Conservation (phyloP, 1,140 invertebrate genomes). For the Drosophila burlai region DNA sequence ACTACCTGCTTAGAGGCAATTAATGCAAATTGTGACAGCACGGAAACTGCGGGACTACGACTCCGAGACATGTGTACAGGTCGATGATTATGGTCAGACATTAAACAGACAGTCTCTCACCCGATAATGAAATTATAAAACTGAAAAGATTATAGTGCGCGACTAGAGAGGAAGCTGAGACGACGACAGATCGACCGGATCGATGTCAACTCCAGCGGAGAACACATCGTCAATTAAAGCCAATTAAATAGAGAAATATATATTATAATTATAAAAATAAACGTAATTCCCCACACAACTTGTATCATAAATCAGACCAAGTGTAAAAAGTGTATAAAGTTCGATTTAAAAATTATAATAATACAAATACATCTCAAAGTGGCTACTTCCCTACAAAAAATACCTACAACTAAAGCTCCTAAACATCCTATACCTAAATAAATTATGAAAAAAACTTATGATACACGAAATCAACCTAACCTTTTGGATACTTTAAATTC, state of each 20-base stretch:
- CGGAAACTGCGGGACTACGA: slow-evolving; percentile 64
- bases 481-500: not conserved
- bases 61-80: slow-evolving; percentile 53
- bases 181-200: slow-evolving; percentile 50
- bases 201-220: slow-evolving; percentile 69
- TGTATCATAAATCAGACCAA: slow-evolving; percentile 62
- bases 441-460: slow-evolving; percentile 4
- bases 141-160: slow-evolving; percentile 63
- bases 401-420: slow-evolving; percentile 42
- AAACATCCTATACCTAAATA: slow-evolving; percentile 6
- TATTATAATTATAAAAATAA: slow-evolving; percentile 37
- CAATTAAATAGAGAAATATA: slow-evolving; percentile 58
- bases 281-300: slow-evolving; percentile 31
- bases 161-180: slow-evolving; percentile 63
- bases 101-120: slow-evolving; percentile 72
- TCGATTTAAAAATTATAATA: slow-evolving; percentile 4
- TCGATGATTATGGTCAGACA: slow-evolving; percentile 76
- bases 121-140: slow-evolving; percentile 80
- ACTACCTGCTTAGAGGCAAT: slow-evolving; percentile 80
- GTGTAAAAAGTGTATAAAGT: slow-evolving; percentile 67
- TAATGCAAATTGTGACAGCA: slow-evolving; percentile 83
- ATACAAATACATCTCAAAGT: slow-evolving; percentile 32
- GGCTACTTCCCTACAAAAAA: slow-evolving; percentile 6
- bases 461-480: too few species aligned
- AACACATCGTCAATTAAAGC: slow-evolving; percentile 60